These are phyloP conservation scores for Melanotaenia parkinsoni DNA, from an alignment of 2,797 vertebrate species.

Conservation along the genomic window DNA sequence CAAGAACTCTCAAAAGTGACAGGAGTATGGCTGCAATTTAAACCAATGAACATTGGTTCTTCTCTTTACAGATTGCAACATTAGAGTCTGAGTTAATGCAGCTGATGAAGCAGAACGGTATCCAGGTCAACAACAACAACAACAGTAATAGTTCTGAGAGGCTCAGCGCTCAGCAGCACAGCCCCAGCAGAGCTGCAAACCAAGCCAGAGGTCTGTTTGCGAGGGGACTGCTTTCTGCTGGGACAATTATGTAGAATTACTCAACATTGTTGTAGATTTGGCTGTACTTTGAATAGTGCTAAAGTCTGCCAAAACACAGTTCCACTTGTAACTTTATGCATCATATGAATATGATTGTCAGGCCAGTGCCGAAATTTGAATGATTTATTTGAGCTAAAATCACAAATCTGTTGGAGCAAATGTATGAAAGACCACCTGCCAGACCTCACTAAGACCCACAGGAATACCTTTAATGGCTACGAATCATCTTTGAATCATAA, in stretches of 20 bases:
- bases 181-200: slow-evolving; percentile 38
- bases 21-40: slow-evolving; percentile 25
- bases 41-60: slow-evolving; percentile 30
- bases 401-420: background rate
- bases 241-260: background rate
- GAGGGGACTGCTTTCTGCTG: background rate
- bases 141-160: slow-evolving; percentile 88
- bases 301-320: background rate
- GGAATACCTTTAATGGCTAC: background rate
- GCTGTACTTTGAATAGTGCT: background rate
- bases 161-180: slow-evolving; percentile 55
- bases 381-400: background rate
- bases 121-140: slow-evolving; percentile 98
- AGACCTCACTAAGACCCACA: background rate
- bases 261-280: background rate
- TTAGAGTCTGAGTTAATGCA: slow-evolving; percentile 94
- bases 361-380: background rate
- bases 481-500: background rate
- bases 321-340: background rate
- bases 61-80: slow-evolving; percentile 86
- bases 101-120: slow-evolving; percentile 95
- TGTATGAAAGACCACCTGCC: background rate
- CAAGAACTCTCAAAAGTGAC: slow-evolving; percentile 17
- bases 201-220: slow-evolving; percentile 63
- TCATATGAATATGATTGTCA: background rate